phyloP scores from a whole-genome alignment of 2,888 invertebrate genomes.

The Ypsolopha scabrella region DNA sequence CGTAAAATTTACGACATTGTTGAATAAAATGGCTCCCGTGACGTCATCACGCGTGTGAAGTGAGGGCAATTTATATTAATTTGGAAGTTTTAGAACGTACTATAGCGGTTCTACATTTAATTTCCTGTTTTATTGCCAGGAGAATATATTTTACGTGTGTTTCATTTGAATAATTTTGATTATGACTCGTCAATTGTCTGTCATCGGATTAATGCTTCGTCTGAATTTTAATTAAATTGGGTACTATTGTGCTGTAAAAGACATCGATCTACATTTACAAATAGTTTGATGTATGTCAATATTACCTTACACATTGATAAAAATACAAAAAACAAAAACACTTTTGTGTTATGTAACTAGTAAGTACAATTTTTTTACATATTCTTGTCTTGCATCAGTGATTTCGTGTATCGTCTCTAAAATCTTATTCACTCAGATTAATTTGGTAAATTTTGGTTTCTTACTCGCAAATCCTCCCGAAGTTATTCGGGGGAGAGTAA shows the following conservation, averaged over 20 bases:
- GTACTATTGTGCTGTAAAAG: not conserved
- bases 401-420: too few relatives aligned
- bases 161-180: not conserved
- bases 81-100: not conserved
- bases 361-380: too few relatives aligned
- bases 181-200: not conserved
- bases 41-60: not conserved
- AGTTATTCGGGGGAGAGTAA: too few relatives aligned
- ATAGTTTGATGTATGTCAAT: too few relatives aligned
- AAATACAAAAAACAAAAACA: too few relatives aligned
- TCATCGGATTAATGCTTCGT: not conserved
- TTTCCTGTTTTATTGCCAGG: not conserved
- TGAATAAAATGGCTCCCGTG: not conserved
- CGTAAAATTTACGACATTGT: not conserved
- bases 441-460: too few relatives aligned
- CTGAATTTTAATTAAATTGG: not conserved
- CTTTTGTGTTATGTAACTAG: too few relatives aligned
- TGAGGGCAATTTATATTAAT: constrained; percentile 1
- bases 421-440: too few relatives aligned
- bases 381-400: too few relatives aligned
- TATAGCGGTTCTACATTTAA: not conserved
- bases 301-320: too few relatives aligned
- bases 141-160: not conserved
- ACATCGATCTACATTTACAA: too few relatives aligned
- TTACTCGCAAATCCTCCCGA: too few relatives aligned